Evolutionary conservation across 2,888 invertebrate genomes (phyloP), one percentile per base, ranked within the genome.

Genomic region (Fissipunctia ypsillon): DNA sequence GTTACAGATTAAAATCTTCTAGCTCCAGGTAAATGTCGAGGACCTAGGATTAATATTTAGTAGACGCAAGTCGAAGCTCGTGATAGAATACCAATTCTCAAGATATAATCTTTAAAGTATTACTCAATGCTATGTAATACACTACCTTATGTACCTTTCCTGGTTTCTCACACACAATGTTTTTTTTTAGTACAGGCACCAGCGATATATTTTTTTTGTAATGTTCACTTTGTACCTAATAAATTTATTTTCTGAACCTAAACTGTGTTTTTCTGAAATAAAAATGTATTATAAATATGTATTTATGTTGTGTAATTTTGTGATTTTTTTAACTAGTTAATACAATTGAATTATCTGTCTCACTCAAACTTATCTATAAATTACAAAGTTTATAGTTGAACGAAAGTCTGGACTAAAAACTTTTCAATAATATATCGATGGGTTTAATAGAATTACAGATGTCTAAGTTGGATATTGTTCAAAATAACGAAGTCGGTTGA

Each of bases 71-170:
- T 31, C 25, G 45, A 14, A 43, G 45, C 19, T 61, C 19, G 35
- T n/a, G 54, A 45, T 57, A 69, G 83, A 82, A 82, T 78, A 56
- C 59, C 41, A 78, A 78, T 78, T 38, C 19, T 48, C 14, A 45
- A 78, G 79, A 79, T 83, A 78, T 38, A 28, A 70, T 83, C 66
- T 69, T 57, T 54, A 82, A 65, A 50, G 31, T 7, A 56, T 69
- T 65, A 77, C 78, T 45, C 61, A 35, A 52, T 67, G 56, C 56
- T 45, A 10, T 57, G 43, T 28, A 38, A n/a, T 35, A 12, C 16
- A 35, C 16, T 74, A n/a, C 25, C 19, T 56, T 50, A 14, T 25
- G 43, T n/a, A n/a, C n/a, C n/a, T n/a, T n/a, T n/a, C n/a, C n/a
- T n/a, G n/a, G n/a, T n/a, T n/a, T n/a, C n/a, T n/a, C n/a, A n/a